These are phyloP conservation scores for Galeruca laticollis DNA, from an alignment of 2,888 invertebrate species.

Conservation along the genomic window DNA sequence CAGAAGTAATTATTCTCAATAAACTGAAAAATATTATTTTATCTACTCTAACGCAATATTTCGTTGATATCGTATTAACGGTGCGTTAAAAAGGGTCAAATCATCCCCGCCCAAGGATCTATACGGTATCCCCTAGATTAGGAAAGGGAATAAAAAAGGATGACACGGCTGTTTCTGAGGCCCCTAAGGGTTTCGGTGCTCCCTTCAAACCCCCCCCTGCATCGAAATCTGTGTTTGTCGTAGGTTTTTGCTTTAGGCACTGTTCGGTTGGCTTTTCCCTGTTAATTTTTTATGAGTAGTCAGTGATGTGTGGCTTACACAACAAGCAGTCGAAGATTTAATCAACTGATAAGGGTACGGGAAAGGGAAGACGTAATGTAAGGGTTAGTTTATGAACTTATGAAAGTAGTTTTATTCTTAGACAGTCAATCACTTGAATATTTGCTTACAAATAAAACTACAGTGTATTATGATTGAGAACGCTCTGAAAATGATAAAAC, in stretches of 20 bases:
- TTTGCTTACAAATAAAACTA: no score
- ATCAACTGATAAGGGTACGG: constrained; percentile 39
- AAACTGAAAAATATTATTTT: not conserved
- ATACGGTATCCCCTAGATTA: constrained; percentile 28
- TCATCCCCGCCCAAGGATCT: constrained; percentile 21
- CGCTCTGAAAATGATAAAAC: not conserved
- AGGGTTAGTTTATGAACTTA: constrained; percentile 9
- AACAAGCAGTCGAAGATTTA: constrained; percentile 40
- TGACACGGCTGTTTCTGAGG: constrained; percentile 30
- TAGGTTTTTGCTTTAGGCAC: constrained; percentile 37
- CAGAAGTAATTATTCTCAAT: not conserved
- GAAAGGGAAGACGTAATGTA: constrained; percentile 3
- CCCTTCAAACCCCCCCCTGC: constrained; percentile 36
- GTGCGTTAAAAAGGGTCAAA: constrained; percentile 34
- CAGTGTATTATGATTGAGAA: no score
- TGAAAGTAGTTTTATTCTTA: not conserved
- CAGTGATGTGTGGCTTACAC: constrained; percentile 39
- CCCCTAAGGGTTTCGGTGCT: constrained; percentile 22
- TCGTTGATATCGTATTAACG: constrained; percentile 18
- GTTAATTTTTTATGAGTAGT: constrained; percentile 49
- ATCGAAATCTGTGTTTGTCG: constrained; percentile 51
- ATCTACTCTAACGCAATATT: constrained; percentile 10
- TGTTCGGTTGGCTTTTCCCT: constrained; percentile 23
- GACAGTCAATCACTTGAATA: not conserved
- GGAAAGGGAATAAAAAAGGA: constrained; percentile 38